phyloP scores from a whole-genome alignment of 1,140 invertebrate species.

The Fopius arisanus region DNA sequence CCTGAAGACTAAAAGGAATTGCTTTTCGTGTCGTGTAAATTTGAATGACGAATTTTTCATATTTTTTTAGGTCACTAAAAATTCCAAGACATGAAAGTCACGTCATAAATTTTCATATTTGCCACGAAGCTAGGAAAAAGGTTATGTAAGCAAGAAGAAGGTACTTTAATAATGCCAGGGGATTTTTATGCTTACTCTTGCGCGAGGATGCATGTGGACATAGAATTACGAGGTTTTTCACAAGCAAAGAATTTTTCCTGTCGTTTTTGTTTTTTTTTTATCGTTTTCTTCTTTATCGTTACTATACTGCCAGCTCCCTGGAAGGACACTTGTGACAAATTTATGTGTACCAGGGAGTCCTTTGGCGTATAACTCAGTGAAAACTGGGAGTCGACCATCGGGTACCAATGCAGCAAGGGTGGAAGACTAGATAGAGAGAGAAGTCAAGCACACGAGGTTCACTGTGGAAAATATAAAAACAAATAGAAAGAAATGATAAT shows the following conservation, averaged over 20 bases:
- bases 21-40: background rate
- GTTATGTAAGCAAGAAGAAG: background rate
- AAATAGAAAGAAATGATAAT: slow-evolving; percentile 31
- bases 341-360: slow-evolving; percentile 37
- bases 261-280: slow-evolving; percentile 3
- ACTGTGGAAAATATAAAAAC: slow-evolving; percentile 26
- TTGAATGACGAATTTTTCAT: background rate
- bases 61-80: background rate
- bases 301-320: slow-evolving; percentile 9
- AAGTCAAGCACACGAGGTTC: slow-evolving; percentile 3
- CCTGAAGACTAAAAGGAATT: background rate
- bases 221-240: slow-evolving; percentile 24
- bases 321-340: slow-evolving; percentile 40
- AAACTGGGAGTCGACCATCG: slow-evolving; percentile 21
- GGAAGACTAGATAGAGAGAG: background rate
- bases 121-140: background rate
- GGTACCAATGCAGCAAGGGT: background rate
- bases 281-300: background rate
- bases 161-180: slow-evolving; percentile 17
- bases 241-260: background rate
- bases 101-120: slow-evolving; percentile 32
- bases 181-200: slow-evolving; percentile 27
- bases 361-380: slow-evolving; percentile 29
- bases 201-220: slow-evolving; percentile 18
- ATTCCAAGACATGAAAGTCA: slow-evolving; percentile 9